Conservation (phyloP, 1,140 invertebrate species). For the Heliconius eleuchia region DNA sequence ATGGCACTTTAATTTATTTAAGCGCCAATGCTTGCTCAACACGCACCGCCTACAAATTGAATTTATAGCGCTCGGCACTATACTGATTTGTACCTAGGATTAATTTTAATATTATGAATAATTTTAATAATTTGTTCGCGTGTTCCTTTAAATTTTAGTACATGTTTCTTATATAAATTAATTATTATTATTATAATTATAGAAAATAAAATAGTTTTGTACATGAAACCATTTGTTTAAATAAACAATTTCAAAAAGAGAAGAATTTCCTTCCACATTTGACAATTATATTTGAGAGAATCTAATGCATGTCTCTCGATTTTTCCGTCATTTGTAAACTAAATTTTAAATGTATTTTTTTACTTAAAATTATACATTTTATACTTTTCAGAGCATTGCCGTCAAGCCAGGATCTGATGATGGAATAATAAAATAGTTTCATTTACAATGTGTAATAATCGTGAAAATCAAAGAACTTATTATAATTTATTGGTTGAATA, state of each 20-base stretch:
- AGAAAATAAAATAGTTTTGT: neutral
- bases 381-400: no score
- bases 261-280: no score
- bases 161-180: neutral
- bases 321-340: no score
- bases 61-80: constrained; percentile 18
- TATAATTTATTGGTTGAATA: no score
- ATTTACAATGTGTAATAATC: no score
- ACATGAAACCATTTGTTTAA: neutral
- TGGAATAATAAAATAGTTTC: no score
- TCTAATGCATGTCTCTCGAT: no score
- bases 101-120: neutral
- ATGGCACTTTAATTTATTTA: constrained; percentile 47
- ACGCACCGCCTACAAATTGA: constrained; percentile 36
- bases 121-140: constrained; percentile 8
- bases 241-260: neutral
- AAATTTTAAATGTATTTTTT: no score
- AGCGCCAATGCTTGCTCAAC: constrained; percentile 40
- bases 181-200: neutral
- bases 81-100: constrained; percentile 17
- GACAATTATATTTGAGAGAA: no score
- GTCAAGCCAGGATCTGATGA: no score
- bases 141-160: neutral
- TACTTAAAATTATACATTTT: no score
- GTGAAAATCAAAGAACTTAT: no score